Conservation (phyloP, 2,113 vertebrate genomes). For the Psephotus haematonotus region DNA sequence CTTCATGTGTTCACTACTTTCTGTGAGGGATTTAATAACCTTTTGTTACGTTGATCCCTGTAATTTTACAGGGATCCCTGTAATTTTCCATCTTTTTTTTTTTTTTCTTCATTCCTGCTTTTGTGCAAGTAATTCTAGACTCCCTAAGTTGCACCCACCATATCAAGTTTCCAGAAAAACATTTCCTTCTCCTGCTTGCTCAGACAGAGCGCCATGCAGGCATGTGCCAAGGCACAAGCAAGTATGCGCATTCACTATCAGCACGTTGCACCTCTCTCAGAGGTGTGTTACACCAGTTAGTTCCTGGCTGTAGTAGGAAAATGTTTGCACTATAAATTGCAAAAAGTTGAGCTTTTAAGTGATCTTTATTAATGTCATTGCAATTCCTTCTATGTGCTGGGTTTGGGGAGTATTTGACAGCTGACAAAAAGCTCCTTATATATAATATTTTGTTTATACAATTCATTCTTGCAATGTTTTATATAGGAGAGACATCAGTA, state of each 20-base stretch:
- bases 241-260: fast-evolving
- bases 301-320: neutral
- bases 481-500: neutral
- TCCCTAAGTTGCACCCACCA: neutral
- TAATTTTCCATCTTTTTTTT: neutral
- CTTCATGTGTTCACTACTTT: neutral
- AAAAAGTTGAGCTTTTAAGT: neutral
- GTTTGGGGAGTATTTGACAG: neutral
- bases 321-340: neutral
- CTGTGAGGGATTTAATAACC: neutral
- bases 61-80: neutral
- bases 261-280: neutral
- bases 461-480: neutral
- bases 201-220: fast-evolving
- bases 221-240: neutral
- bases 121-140: neutral
- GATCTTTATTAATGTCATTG: neutral
- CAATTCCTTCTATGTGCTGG: neutral
- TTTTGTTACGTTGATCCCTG: neutral
- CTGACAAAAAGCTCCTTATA: neutral
- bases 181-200: neutral
- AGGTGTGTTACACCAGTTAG: neutral
- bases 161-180: neutral
- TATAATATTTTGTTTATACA: neutral
- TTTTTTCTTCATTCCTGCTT: neutral